These are phyloP conservation scores for Anastrepha ludens DNA, from an alignment of 1,140 invertebrate genomes.

Conservation along the genomic window DNA sequence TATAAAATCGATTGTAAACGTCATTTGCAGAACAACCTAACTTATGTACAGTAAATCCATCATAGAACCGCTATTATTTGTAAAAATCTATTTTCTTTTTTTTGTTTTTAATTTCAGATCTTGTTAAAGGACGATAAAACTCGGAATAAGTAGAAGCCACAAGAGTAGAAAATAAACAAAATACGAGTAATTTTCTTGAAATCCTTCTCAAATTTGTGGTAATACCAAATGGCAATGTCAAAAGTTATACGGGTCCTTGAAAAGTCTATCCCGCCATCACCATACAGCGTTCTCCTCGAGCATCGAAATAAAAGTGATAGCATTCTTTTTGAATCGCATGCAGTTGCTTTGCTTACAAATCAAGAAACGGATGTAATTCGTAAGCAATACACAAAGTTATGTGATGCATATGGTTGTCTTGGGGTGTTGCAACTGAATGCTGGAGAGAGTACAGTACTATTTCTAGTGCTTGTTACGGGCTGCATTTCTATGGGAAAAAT, in stretches of 20 bases:
- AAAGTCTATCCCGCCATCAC: slow-evolving; percentile 87
- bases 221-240: slow-evolving; percentile 88
- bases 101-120: neutral
- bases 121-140: neutral
- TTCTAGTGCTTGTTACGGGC: slow-evolving; percentile 94
- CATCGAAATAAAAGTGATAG: slow-evolving; percentile 87
- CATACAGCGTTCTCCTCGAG: slow-evolving; percentile 93
- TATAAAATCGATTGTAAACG: no score
- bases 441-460: slow-evolving; percentile 88
- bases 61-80: no score
- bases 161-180: neutral
- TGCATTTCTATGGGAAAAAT: slow-evolving; percentile 97
- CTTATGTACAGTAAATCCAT: no score
- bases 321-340: slow-evolving; percentile 92
- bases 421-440: slow-evolving; percentile 91
- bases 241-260: slow-evolving; percentile 93
- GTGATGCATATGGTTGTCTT: slow-evolving; percentile 94
- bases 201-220: no score
- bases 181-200: no score
- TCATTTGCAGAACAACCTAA: no score
- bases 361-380: slow-evolving; percentile 92
- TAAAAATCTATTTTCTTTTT: neutral
- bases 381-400: slow-evolving; percentile 89
- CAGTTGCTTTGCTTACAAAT: slow-evolving; percentile 82
- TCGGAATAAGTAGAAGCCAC: neutral